phyloP scores from a whole-genome alignment of 1,140 invertebrate genomes.

The Delia radicum region DNA sequence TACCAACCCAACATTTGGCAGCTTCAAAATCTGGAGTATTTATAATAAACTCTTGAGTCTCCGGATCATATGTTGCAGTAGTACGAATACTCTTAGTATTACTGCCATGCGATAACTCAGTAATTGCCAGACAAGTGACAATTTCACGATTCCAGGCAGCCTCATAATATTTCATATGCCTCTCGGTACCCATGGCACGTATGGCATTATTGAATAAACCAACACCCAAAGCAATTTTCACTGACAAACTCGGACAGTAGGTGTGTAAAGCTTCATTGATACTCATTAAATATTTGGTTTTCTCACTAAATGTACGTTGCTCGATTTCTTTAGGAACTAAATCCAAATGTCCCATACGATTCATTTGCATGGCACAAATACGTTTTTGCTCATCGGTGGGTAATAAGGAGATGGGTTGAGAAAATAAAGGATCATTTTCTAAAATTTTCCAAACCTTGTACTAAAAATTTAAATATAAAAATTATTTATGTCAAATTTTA shows the following conservation, averaged over 20 bases:
- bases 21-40: constrained; percentile 92
- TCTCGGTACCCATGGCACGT: constrained; percentile 72
- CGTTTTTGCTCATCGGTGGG: constrained; percentile 73
- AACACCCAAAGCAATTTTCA: constrained; percentile 69
- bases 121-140: constrained; percentile 83
- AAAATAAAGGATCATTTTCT: constrained; percentile 80
- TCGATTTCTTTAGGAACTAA: constrained; percentile 62
- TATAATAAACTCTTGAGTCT: constrained; percentile 78
- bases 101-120: constrained; percentile 91
- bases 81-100: constrained; percentile 91
- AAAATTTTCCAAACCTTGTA: constrained; percentile 78
- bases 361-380: constrained; percentile 64
- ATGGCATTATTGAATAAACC: constrained; percentile 70
- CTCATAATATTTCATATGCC: constrained; percentile 71
- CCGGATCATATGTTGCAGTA: constrained; percentile 81
- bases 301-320: constrained; percentile 63
- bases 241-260: constrained; percentile 66
- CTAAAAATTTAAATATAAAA: constrained; percentile 58
- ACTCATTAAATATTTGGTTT: constrained; percentile 70
- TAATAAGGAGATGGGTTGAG: constrained; percentile 59
- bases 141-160: constrained; percentile 70
- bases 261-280: constrained; percentile 69
- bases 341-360: constrained; percentile 60
- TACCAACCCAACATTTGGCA: constrained; percentile 93
- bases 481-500: background rate